These are phyloP conservation scores for Siderastrea radians DNA, from an alignment of 92 coral and sea anemone genomes.

Conservation along the genomic window DNA sequence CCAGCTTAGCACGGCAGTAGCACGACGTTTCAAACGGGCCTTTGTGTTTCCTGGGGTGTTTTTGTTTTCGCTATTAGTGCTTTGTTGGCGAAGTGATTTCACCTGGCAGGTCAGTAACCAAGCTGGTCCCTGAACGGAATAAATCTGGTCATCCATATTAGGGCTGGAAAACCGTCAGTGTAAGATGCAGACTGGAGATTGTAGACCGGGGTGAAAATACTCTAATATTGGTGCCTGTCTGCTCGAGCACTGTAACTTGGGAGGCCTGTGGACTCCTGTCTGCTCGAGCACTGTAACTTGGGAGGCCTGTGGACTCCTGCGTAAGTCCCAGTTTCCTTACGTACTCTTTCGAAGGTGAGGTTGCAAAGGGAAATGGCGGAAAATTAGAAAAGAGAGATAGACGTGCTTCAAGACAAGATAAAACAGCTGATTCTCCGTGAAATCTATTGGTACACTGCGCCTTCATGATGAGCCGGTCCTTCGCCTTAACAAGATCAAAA, in stretches of 20 bases:
- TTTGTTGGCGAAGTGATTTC: no score
- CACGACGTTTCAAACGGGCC: no score
- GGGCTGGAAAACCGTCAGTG: no score
- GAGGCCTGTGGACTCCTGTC: neutral
- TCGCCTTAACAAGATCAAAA: neutral
- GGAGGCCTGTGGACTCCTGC: neutral
- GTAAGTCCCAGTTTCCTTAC: neutral
- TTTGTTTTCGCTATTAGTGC: no score
- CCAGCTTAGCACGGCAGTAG: no score
- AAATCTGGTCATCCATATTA: no score
- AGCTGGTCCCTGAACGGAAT: no score
- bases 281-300: neutral
- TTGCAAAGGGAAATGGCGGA: conserved; percentile 36
- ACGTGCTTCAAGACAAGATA: neutral
- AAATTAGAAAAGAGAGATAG: neutral
- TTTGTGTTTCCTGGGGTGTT: no score
- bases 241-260: neutral
- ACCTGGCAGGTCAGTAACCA: no score
- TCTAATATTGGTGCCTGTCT: no score
- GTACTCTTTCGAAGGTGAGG: neutral
- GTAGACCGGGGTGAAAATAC: no score
- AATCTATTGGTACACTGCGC: neutral
- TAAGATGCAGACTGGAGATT: no score
- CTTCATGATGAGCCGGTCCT: neutral
- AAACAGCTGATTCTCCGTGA: neutral